phyloP scores from a whole-genome alignment of 2,888 invertebrate genomes.

The Noctua fimbriata region DNA sequence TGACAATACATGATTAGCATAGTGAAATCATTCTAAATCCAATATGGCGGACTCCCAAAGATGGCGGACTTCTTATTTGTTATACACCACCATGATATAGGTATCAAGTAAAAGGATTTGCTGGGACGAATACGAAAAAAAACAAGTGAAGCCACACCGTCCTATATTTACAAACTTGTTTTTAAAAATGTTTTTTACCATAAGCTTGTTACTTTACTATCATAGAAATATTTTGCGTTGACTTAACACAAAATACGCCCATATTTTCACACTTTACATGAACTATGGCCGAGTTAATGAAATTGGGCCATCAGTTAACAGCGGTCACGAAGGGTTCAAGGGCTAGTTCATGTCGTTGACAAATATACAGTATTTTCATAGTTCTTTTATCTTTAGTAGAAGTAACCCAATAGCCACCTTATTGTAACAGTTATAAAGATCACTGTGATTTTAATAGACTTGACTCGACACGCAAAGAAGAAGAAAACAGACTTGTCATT shows the following conservation, averaged over 20 bases:
- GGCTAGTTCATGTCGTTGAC: slow-evolving; percentile 11
- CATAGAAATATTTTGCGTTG: neutral
- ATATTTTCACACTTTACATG: neutral
- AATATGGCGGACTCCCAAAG: too few species aligned
- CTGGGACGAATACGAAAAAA: too few species aligned
- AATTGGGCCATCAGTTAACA: slow-evolving; percentile 30
- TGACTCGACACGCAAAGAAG: neutral
- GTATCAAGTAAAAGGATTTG: too few species aligned
- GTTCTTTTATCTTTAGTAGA: neutral
- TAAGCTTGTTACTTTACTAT: neutral
- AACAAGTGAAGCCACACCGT: too few species aligned
- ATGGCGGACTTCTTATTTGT: too few species aligned
- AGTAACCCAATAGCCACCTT: neutral
- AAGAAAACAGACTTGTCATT: neutral
- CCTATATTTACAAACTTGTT: too few species aligned
- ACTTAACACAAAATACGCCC: neutral
- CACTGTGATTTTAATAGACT: neutral
- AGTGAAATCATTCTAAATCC: too few species aligned
- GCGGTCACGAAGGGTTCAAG: slow-evolving; percentile 35
- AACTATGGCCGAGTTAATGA: slow-evolving; percentile 7
- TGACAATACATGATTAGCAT: too few species aligned
- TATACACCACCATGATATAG: too few species aligned
- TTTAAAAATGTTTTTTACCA: too few species aligned
- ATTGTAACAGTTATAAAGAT: neutral
- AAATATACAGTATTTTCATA: neutral